Conservation (phyloP, 2,888 invertebrate genomes). For the Sminthurides aquaticus region DNA sequence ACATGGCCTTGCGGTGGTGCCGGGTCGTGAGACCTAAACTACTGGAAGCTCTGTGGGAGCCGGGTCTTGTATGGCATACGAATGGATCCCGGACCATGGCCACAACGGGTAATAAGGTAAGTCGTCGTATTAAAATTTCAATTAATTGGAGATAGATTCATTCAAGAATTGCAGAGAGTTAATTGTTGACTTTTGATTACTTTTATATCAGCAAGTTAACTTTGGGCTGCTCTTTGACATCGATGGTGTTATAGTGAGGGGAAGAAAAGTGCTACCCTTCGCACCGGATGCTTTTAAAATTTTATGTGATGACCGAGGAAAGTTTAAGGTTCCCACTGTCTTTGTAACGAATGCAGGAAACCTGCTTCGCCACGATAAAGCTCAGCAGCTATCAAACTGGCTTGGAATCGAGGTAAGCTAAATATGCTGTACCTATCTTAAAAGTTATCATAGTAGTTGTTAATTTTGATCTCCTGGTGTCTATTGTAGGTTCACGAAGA, state of each 20-base stretch:
- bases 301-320: conserved; percentile 51
- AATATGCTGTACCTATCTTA: too few relatives aligned
- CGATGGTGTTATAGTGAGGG: conserved; percentile 60
- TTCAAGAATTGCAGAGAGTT: too few relatives aligned
- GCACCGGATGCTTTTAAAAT: conserved; percentile 55
- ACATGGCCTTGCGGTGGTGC: conserved; percentile 28
- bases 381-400: conserved; percentile 55
- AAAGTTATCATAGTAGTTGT: conserved; percentile 4
- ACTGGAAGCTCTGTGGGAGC: conserved; percentile 8
- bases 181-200: too few relatives aligned
- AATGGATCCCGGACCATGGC: not conserved
- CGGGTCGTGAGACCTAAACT: conserved; percentile 14
- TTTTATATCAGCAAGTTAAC: conserved; percentile 22
- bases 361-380: conserved; percentile 54
- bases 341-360: conserved; percentile 63
- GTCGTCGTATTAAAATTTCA: too few relatives aligned
- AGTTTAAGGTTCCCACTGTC: conserved; percentile 56
- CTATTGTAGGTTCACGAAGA: conserved; percentile 51
- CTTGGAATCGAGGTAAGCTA: conserved; percentile 53
- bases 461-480: conserved; percentile 1
- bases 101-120: not conserved
- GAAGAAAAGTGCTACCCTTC: conserved; percentile 54
- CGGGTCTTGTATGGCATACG: not conserved
- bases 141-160: too few relatives aligned
- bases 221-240: conserved; percentile 63